Base-by-base conservation (phyloP, 1,140 invertebrate species). In the Condylostylus longicornis region DNA sequence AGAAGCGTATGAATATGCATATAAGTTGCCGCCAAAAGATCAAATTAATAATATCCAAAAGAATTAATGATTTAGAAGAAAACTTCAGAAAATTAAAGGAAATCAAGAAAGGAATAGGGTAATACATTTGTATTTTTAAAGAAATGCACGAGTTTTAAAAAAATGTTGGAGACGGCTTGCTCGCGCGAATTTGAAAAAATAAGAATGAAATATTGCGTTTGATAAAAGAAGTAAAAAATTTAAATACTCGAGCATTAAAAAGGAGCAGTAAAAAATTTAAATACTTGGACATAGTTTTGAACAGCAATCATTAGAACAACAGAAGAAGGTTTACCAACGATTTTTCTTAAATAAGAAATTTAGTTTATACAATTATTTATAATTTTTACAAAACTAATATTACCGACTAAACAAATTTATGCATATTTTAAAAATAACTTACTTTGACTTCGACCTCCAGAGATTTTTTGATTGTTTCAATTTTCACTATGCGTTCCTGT, bases 381-480 rank as follows among this genome's bases (percentile, higher is more conserved):
- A 25, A 25, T 8, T 25, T 25, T 31, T 17, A 31, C 15, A 12
- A 21, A 14, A 34, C 7, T 25, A 25, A 25, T n/a, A 25, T 25
- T 8, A n/a, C n/a, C 7, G 7, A n/a, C 23, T n/a, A 25, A 8
- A 25, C 23, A 8, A 9, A 10, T 6, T 21, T 38, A 14, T 6
- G 31, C 12, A 4, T 4, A 21, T 12, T 25, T 23, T 14, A 9
- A 23, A 14, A 25, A 19, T 35, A 23, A 35, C 18, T 49, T 59
- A 71, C 70, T 68, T 91, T 93, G 38, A 96, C 88, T 73, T 93
- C 88, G 57, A 88, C 86, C 65, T 96, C 91, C 49, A 96, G 72
- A 31, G 86, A 88, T 67, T 96, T 95, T 72, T 93, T 91, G 68
- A 95, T 84, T 42, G 89, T 80, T 68, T 96, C 91, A 63, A 95